Evolutionary conservation across 2,113 vertebrate species (phyloP), one percentile per base, ranked within the genome.

Genomic region (Crotalus helleri): DNA sequence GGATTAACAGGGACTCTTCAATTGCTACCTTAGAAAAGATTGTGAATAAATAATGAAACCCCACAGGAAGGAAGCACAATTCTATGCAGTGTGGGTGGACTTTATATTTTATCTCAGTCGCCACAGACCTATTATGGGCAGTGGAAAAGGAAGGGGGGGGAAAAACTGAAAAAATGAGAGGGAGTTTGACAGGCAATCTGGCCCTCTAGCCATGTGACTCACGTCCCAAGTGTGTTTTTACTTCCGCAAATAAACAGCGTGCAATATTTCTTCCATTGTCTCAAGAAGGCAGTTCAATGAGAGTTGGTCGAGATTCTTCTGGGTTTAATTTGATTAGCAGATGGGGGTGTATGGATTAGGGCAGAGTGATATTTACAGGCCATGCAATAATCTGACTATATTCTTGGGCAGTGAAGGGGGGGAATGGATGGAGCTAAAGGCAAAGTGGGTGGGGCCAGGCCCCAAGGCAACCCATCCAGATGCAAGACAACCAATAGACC

Each of bases 111-210:
- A 39, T 81, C 33, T 44, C 74, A 8, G 7, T 44, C 0, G 17
- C 74, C 17, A 39, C 33, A 44, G 17, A 44, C n/a, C 69, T 74
- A 33, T n/a, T 69, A 33, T 13, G 1, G 2, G 64, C n/a, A 74
- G n/a, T 6, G n/a, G n/a, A 74, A 39, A 39, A 19, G 33, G 9
- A 49, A 49, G 46, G n/a, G 5, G 0, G 1, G 2, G 0, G 0
- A 6, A 33, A 15, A 1, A 3, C 15, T 33, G 69, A 39, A 74
- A 19, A 33, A 81, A 81, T 3, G 13, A 33, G n/a, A 74, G n/a
- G n/a, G 15, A 39, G 15, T 74, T 33, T 39, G 69, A 39, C 33
- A 81, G 69, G 69, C 69, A 74, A 33, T 13, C 13, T 19, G n/a
- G n/a, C 69, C n/a, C 69, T 74, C 15, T 74, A 39, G 64, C n/a